Conservation (phyloP, 2,888 invertebrate species). For the Anaspis maculata region DNA sequence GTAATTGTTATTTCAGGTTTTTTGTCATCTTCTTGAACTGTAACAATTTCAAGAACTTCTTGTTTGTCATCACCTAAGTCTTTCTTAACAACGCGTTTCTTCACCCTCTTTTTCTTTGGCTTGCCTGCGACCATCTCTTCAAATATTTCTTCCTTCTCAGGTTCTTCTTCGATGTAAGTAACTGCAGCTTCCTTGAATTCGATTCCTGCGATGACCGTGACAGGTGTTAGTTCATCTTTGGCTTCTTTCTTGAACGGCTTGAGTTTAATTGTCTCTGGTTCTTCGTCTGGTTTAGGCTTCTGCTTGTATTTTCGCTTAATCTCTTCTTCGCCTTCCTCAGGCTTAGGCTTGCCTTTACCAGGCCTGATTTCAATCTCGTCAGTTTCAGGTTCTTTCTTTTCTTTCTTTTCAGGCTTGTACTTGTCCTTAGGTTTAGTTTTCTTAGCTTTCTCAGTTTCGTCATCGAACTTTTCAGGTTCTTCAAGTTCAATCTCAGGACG, state of each 20-base stretch:
- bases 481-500: constrained; percentile 33
- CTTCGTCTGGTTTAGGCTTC: constrained; percentile 26
- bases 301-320: constrained; percentile 34
- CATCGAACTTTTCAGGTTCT: constrained; percentile 31
- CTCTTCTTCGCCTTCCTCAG: constrained; percentile 35
- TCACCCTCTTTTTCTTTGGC: constrained; percentile 25
- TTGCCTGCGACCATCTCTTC: constrained; percentile 19
- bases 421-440: constrained; percentile 32
- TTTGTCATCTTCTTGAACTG: constrained; percentile 17
- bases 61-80: constrained; percentile 26
- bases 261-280: constrained; percentile 21
- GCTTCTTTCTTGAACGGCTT: constrained; percentile 28
- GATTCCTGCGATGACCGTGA: constrained; percentile 11
- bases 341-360: constrained; percentile 29
- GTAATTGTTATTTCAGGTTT: constrained; percentile 17
- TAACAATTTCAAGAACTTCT: constrained; percentile 16
- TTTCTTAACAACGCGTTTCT: constrained; percentile 41
- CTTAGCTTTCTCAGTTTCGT: constrained; percentile 11
- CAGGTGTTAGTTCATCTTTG: constrained; percentile 28
- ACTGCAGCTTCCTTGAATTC: constrained; percentile 15
- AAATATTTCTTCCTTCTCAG: constrained; percentile 25
- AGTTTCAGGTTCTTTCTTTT: constrained; percentile 19
- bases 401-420: constrained; percentile 23
- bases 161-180: constrained; percentile 20
- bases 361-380: constrained; percentile 21